Evolutionary conservation across 2,888 invertebrate genomes (phyloP).

Genomic region (Ennomos fuscantarius): DNA sequence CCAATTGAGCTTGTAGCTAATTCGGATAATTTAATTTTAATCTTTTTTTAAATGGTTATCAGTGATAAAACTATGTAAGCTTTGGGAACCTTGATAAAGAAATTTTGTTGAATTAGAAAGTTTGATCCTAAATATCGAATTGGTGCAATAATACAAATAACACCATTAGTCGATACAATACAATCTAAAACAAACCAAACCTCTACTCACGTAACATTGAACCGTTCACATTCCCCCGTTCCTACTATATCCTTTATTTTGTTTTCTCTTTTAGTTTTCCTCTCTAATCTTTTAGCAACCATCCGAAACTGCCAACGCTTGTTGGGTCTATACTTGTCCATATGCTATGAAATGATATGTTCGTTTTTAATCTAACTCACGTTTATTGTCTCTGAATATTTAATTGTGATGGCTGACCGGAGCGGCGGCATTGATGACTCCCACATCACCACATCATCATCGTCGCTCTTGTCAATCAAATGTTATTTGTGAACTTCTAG

Average conservation of each 20-base stretch:
- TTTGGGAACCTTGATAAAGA: not conserved
- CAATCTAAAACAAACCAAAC: too few species aligned
- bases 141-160: too few species aligned
- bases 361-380: constrained; percentile 26
- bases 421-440: constrained; percentile 32
- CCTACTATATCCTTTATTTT: constrained; percentile 42
- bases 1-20: not conserved
- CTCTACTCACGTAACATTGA: not conserved
- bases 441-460: not conserved
- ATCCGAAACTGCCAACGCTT: constrained; percentile 49
- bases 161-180: too few species aligned
- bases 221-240: constrained; percentile 33
- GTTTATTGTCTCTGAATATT: constrained; percentile 19
- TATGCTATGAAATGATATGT: constrained; percentile 29
- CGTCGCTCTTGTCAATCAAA: constrained; percentile 54
- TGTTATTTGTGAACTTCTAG: constrained; percentile 35
- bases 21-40: too few species aligned
- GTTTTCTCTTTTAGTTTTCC: constrained; percentile 36
- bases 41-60: too few species aligned
- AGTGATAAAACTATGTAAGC: too few species aligned
- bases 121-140: too few species aligned
- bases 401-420: constrained; percentile 65
- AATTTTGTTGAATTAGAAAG: not conserved
- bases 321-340: constrained; percentile 63
- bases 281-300: constrained; percentile 29